phyloP scores from a whole-genome alignment of 2,113 vertebrate species.

The Montifringilla adamsi region DNA sequence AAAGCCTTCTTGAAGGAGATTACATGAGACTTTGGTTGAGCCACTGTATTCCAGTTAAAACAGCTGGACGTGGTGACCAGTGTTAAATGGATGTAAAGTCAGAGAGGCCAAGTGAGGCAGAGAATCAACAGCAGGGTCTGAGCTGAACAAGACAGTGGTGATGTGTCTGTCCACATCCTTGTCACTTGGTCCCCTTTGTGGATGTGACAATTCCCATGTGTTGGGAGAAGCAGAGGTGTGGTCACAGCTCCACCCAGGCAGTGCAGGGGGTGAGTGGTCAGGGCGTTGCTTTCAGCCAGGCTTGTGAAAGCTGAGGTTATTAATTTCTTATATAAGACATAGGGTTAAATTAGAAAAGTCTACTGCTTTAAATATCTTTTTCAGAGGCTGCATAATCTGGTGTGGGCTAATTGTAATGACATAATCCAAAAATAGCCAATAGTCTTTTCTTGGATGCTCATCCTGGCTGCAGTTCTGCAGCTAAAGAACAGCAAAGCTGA shows the following conservation, averaged over 20 bases:
- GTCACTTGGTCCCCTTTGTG: not conserved
- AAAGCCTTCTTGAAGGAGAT: not conserved
- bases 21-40: not conserved
- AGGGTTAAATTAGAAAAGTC: slow-evolving; percentile 48
- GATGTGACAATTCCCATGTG: fast-evolving
- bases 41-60: not conserved
- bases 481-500: slow-evolving; percentile 17
- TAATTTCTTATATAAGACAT: not conserved
- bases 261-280: not conserved
- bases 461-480: not conserved
- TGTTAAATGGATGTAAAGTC: not conserved
- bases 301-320: not conserved
- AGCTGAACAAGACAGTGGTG: not conserved
- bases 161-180: not conserved
- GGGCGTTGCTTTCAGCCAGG: not conserved
- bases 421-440: slow-evolving; percentile 56
- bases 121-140: not conserved
- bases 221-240: not conserved
- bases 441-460: slow-evolving; percentile 36
- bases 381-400: slow-evolving; percentile 55
- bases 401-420: slow-evolving; percentile 51
- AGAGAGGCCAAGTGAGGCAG: not conserved
- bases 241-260: not conserved
- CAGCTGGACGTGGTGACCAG: not conserved
- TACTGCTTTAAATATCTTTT: slow-evolving; percentile 58